phyloP scores from a whole-genome alignment of 2,113 vertebrate genomes.

The Anser brachyrhynchus region DNA sequence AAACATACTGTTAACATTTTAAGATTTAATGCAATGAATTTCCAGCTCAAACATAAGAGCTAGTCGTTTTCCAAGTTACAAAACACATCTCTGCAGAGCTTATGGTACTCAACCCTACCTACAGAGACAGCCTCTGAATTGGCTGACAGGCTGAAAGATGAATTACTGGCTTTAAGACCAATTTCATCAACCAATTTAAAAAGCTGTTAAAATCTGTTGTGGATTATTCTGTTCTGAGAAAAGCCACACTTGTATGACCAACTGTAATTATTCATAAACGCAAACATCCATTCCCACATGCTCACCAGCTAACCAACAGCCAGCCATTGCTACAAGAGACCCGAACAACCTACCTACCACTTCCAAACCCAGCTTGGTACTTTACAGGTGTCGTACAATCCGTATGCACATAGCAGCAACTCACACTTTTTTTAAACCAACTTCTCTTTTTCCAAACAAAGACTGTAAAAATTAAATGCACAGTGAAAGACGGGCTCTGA shows the following conservation, averaged over 20 bases:
- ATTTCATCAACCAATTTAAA: neutral
- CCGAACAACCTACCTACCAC: neutral
- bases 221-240: neutral
- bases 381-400: no score
- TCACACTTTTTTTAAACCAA: neutral
- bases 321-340: neutral
- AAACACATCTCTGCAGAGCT: neutral
- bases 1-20: slow-evolving; percentile 8
- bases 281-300: neutral
- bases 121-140: neutral
- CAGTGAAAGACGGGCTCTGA: neutral
- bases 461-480: neutral
- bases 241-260: neutral
- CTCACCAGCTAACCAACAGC: neutral
- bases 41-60: neutral
- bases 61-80: neutral
- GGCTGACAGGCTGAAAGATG: neutral
- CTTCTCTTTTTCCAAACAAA: neutral
- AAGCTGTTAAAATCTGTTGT: neutral
- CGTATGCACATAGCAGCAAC: neutral
- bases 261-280: neutral
- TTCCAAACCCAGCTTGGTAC: neutral
- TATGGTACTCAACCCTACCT: neutral
- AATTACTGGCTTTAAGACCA: neutral
- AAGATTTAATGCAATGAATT: neutral